A percentile compares a stretch with the other conserved stretches of the same genome.
Conservation (phyloP, 2,888 invertebrate species). For the Cremastinae sp. region DNA sequence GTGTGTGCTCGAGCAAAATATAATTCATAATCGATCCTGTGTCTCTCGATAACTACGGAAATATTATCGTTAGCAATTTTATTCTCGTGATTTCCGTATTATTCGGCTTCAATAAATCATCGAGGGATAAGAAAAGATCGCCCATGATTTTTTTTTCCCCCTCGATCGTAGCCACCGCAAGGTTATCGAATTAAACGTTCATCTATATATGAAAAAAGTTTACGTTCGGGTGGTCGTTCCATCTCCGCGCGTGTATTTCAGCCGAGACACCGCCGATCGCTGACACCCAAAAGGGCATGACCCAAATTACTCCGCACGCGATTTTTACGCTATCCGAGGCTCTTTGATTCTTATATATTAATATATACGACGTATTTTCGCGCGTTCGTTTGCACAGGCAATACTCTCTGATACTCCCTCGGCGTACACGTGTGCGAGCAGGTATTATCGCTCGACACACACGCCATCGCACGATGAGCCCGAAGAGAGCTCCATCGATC, state of each 20-base stretch:
- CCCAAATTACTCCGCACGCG: constrained; percentile 17
- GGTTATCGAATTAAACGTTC: too few relatives aligned
- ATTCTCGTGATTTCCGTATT: too few relatives aligned
- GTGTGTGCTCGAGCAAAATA: background rate
- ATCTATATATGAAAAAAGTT: background rate
- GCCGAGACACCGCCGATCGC: background rate
- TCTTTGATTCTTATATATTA: constrained; percentile 15
- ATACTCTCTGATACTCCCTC: too few relatives aligned
- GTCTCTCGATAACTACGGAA: too few relatives aligned
- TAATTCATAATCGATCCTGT: background rate
- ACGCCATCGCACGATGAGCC: constrained; percentile 51
- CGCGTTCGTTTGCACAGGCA: background rate
- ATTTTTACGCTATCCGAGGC: constrained; percentile 4
- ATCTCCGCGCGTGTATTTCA: background rate
- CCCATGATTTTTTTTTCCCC: too few relatives aligned
- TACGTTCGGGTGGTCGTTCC: background rate
- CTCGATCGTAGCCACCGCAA: too few relatives aligned
- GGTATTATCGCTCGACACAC: constrained; percentile 49
- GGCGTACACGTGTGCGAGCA: constrained; percentile 24
- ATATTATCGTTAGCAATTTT: too few relatives aligned
- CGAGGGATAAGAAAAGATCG: too few relatives aligned
- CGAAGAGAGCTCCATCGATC: constrained; percentile 47
- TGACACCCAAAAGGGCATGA: constrained; percentile 18
- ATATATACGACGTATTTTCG: constrained; percentile 5
- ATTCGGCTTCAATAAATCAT: too few relatives aligned